phyloP scores from a whole-genome alignment of 2,888 invertebrate genomes.

The Scaptomyza reducta region DNA sequence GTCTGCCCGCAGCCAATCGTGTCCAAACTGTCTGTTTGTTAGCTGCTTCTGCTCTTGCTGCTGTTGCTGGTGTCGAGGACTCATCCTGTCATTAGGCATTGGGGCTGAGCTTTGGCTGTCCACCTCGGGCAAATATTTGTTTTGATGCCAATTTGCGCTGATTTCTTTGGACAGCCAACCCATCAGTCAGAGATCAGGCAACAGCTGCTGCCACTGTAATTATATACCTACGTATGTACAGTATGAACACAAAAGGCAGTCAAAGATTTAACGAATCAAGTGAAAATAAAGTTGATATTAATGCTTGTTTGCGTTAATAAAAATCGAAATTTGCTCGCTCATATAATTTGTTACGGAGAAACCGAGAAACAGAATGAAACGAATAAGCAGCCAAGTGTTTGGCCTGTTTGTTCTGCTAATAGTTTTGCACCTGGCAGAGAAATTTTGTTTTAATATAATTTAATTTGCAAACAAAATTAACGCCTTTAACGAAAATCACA shows the following conservation, averaged over 20 bases:
- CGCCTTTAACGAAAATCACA: slow-evolving; percentile 2
- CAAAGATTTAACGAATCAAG: slow-evolving; percentile 35
- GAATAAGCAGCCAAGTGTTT: slow-evolving; percentile 4
- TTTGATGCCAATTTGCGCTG: slow-evolving; percentile 76
- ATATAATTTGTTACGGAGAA: slow-evolving; percentile 57
- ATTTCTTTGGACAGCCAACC: slow-evolving; percentile 71
- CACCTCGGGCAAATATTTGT: slow-evolving; percentile 79
- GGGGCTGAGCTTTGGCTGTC: slow-evolving; percentile 56
- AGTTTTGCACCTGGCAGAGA: background rate
- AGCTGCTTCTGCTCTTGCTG: slow-evolving; percentile 35
- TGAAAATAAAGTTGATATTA: slow-evolving; percentile 69
- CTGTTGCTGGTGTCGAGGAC: slow-evolving; percentile 37
- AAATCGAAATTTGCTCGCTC: slow-evolving; percentile 42
- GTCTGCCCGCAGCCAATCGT: slow-evolving; percentile 38
- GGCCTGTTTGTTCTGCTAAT: slow-evolving; percentile 17
- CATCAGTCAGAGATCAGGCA: slow-evolving; percentile 46
- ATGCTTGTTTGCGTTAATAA: slow-evolving; percentile 79
- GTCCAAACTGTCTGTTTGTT: slow-evolving; percentile 27
- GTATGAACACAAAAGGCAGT: slow-evolving; percentile 28
- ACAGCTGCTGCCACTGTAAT: slow-evolving; percentile 39
- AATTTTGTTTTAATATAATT: slow-evolving; percentile 2
- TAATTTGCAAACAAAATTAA: slow-evolving; percentile 10
- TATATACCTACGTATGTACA: slow-evolving; percentile 4
- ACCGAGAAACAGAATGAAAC: background rate
- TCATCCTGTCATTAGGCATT: slow-evolving; percentile 71